A percentile compares a stretch with the other conserved stretches of the same genome.
Evolutionary conservation across 2,113 vertebrate species (phyloP).

Genomic region (Xiphophorus maculatus): DNA sequence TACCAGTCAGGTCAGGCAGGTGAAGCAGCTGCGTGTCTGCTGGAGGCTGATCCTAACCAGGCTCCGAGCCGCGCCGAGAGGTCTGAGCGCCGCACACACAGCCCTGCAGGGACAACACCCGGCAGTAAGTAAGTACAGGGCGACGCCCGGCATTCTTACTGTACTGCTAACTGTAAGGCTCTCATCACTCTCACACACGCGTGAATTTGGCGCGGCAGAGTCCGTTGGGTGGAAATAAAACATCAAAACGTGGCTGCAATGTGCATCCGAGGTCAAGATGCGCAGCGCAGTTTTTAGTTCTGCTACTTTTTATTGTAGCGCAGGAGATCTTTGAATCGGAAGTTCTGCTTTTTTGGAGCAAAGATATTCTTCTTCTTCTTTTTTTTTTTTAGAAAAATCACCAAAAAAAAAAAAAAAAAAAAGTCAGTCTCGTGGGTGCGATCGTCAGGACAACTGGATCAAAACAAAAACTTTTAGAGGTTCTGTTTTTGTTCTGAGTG

Average conservation of each 20-base stretch:
- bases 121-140: constrained; percentile 41
- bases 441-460: neutral
- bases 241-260: neutral
- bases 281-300: neutral
- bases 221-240: neutral
- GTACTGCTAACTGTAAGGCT: neutral
- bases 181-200: neutral
- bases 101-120: neutral
- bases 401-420: too few species aligned
- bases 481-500: neutral
- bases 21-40: constrained; percentile 6
- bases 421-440: neutral
- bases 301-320: neutral
- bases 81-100: constrained; percentile 6
- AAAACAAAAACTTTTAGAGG: neutral
- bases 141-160: neutral
- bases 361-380: neutral
- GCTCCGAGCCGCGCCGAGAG: neutral
- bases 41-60: constrained; percentile 12
- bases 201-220: neutral
- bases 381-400: neutral
- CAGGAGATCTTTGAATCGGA: neutral
- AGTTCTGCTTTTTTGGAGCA: neutral
- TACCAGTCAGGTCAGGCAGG: neutral
- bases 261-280: neutral